A percentile compares a stretch with the other conserved stretches of the same genome.
phyloP scores from a whole-genome alignment of 2,888 invertebrate genomes.

The Isotomurus palustris region DNA sequence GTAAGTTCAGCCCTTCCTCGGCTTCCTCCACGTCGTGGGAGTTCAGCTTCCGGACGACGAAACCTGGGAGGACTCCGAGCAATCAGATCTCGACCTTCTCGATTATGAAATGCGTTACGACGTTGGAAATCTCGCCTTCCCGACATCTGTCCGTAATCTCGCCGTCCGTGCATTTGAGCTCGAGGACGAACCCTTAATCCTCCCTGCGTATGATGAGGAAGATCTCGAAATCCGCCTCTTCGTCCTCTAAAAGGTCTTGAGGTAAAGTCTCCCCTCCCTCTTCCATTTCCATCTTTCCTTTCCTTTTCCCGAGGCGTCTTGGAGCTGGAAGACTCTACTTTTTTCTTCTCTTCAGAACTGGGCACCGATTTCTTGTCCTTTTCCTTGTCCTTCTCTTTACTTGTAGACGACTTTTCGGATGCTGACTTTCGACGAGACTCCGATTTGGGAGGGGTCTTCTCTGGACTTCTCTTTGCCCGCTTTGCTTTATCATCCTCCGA shows the following conservation, averaged over 20 bases:
- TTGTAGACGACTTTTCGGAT: background rate
- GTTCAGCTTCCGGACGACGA: background rate
- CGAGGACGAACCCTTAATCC: too few species aligned
- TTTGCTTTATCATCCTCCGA: background rate
- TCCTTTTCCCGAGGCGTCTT: background rate
- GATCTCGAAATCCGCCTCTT: background rate
- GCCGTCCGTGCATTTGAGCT: background rate
- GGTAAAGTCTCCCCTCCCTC: too few species aligned
- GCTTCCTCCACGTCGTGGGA: background rate
- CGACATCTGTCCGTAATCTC: background rate
- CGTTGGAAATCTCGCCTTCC: background rate
- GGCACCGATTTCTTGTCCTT: background rate
- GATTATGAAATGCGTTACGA: background rate
- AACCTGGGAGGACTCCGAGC: background rate
- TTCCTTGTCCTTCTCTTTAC: background rate
- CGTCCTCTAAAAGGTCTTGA: too few species aligned
- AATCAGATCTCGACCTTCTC: background rate
- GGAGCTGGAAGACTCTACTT: background rate
- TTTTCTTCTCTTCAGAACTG: background rate
- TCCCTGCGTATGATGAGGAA: background rate
- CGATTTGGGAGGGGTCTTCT: background rate
- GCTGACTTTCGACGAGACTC: background rate
- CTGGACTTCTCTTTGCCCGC: too few species aligned
- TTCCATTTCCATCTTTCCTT: too few species aligned
- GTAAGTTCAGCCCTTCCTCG: slow-evolving; percentile 1